Percentiles rank a stretch among this genome's conserved stretches.
phyloP scores from a whole-genome alignment of 2,113 vertebrate genomes.

The Bujurquina vittata region DNA sequence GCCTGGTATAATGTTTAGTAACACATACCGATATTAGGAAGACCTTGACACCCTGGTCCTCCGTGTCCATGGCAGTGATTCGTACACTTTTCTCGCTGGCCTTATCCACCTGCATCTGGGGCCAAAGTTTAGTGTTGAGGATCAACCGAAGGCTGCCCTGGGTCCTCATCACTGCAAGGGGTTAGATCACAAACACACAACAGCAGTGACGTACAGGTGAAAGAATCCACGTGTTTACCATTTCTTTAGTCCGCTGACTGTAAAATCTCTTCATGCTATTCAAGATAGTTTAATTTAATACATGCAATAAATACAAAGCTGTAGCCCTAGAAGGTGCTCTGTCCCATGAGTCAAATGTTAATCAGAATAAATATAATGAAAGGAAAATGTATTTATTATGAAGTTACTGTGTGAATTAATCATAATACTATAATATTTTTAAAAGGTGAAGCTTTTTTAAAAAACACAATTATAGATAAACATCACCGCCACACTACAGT shows the following conservation, averaged over 20 bases:
- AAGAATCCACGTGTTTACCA: not conserved
- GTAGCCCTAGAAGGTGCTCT: not conserved
- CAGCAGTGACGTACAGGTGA: not conserved
- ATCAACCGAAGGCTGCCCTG: conserved; percentile 97
- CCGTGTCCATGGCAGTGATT: conserved; percentile 97
- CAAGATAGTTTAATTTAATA: not conserved
- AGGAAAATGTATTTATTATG: too few species aligned
- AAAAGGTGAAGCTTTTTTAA: too few species aligned
- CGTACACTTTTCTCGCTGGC: conserved; percentile 98
- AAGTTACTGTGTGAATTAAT: too few species aligned
- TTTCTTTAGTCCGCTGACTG: not conserved
- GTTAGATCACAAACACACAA: conserved; percentile 3
- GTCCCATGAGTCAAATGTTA: not conserved
- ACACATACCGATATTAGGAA: conserved; percentile 94
- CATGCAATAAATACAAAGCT: not conserved
- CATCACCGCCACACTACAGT: not conserved
- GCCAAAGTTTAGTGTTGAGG: conserved; percentile 98
- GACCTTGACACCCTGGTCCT: conserved; percentile 98
- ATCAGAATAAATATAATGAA: too few species aligned
- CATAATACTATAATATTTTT: too few species aligned
- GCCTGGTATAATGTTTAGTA: not conserved
- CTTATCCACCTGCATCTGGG: conserved; percentile 99
- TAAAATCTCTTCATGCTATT: not conserved
- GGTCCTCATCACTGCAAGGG: conserved; percentile 93
- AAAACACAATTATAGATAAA: not conserved